These are phyloP conservation scores for Phymanthus crucifer DNA, from an alignment of 92 coral and sea anemone species.

Conservation along the genomic window DNA sequence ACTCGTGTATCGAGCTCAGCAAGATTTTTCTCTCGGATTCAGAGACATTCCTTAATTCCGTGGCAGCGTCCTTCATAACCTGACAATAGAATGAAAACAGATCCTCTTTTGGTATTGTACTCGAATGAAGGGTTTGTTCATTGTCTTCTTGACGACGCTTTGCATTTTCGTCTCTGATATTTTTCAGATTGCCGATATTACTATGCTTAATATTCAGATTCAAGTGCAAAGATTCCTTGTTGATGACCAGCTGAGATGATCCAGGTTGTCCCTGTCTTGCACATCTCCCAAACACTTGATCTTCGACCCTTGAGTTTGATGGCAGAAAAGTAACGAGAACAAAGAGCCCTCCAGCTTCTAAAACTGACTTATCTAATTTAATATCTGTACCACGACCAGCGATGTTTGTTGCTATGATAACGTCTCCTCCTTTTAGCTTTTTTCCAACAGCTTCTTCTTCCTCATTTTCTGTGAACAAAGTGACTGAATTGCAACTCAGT, in stretches of 20 bases:
- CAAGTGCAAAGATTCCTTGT: background rate
- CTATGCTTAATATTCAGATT: background rate
- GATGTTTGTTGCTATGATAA: slow-evolving; percentile 37
- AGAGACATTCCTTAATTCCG: background rate
- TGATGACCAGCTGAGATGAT: slow-evolving; percentile 14
- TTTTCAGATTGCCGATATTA: background rate
- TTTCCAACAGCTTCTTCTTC: background rate
- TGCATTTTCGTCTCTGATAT: background rate
- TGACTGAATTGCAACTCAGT: background rate
- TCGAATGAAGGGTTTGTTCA: background rate
- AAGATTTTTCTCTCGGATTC: slow-evolving; percentile 19
- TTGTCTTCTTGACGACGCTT: background rate
- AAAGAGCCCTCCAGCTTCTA: slow-evolving; percentile 29
- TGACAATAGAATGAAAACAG: background rate
- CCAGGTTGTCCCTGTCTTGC: slow-evolving; percentile 39
- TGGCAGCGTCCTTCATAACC: background rate
- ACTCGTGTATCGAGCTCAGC: slow-evolving; percentile 20
- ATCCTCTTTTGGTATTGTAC: background rate
- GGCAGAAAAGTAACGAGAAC: slow-evolving; percentile 33
- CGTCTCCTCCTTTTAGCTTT: slow-evolving; percentile 18
- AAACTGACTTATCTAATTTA: slow-evolving; percentile 10
- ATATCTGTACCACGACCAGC: slow-evolving; percentile 46
- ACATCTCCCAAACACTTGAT: slow-evolving; percentile 36
- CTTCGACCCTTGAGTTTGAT: slow-evolving; percentile 26
- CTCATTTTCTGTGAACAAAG: background rate